A percentile compares a stretch with the other conserved stretches of the same genome.
Evolutionary conservation across 2,888 invertebrate species (phyloP).

Genomic region (Arge pagana): DNA sequence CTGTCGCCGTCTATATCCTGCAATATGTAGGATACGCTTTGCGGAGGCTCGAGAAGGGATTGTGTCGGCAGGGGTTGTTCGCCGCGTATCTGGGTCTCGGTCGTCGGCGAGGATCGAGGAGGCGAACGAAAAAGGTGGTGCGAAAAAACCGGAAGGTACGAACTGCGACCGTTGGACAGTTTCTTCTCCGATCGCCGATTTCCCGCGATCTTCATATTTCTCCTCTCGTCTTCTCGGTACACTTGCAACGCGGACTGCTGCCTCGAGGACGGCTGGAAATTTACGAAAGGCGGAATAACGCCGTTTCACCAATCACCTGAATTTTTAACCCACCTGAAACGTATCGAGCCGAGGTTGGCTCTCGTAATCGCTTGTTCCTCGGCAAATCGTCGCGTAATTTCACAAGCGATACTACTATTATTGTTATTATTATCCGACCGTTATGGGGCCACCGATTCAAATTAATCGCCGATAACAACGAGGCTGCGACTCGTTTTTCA

Average conservation of each 20-base stretch:
- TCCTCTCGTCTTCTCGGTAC: background rate
- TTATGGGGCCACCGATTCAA: too few relatives aligned
- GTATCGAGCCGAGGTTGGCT: background rate
- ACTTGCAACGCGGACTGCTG: background rate
- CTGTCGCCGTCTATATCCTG: too few relatives aligned
- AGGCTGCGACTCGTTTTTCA: too few relatives aligned
- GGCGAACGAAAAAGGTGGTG: slow-evolving; percentile 17
- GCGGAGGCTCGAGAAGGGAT: slow-evolving; percentile 6
- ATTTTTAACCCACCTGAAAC: slow-evolving; percentile 3
- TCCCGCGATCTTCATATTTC: background rate
- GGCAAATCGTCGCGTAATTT: too few relatives aligned
- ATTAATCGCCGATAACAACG: too few relatives aligned
- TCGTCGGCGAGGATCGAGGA: slow-evolving; percentile 25
- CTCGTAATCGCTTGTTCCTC: slow-evolving; percentile 7
- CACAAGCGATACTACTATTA: too few relatives aligned
- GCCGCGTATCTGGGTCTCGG: slow-evolving; percentile 17
- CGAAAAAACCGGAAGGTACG: slow-evolving; percentile 2
- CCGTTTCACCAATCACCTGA: slow-evolving; percentile 12
- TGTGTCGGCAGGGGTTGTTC: slow-evolving; percentile 23
- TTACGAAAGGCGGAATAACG: background rate
- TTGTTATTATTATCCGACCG: too few relatives aligned
- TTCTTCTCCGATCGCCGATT: background rate
- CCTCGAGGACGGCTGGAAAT: background rate
- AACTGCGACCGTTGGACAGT: slow-evolving; percentile 9
- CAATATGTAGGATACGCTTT: slow-evolving; percentile 15